Evolutionary conservation across 2,113 vertebrate species (phyloP).

Genomic region (Otocyon megalotis): DNA sequence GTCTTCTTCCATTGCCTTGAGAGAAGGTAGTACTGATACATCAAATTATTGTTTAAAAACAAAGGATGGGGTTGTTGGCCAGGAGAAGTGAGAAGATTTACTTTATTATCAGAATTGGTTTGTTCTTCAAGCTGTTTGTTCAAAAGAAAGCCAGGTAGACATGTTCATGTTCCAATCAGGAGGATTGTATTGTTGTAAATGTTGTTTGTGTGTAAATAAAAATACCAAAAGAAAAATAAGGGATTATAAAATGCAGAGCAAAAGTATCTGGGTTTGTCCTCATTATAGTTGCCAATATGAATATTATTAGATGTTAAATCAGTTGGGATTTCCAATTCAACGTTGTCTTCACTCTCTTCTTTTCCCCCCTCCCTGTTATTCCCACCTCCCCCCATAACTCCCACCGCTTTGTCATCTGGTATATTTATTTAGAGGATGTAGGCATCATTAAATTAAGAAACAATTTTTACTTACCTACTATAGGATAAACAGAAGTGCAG

Average conservation of each 20-base stretch:
- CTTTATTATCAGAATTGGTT: slow-evolving; percentile 30
- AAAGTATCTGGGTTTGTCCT: background rate
- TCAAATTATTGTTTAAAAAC: slow-evolving; percentile 55
- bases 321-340: background rate
- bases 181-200: background rate
- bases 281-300: background rate
- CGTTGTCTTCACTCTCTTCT: background rate
- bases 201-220: slow-evolving; percentile 50
- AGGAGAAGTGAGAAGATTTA: background rate
- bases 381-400: background rate
- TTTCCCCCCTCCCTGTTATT: background rate
- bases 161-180: background rate
- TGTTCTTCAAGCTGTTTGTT: slow-evolving; percentile 42
- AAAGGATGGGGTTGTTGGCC: background rate
- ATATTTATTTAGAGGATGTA: background rate
- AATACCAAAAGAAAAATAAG: slow-evolving; percentile 20
- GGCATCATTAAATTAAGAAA: background rate
- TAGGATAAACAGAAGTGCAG: background rate
- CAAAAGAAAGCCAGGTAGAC: slow-evolving; percentile 19
- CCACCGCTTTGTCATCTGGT: background rate
- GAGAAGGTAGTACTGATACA: background rate
- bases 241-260: background rate
- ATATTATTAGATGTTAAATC: slow-evolving; percentile 6
- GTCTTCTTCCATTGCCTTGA: background rate
- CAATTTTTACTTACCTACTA: background rate